Base-by-base conservation (phyloP, 2,888 invertebrate genomes). In the Rhagonycha fulva region DNA sequence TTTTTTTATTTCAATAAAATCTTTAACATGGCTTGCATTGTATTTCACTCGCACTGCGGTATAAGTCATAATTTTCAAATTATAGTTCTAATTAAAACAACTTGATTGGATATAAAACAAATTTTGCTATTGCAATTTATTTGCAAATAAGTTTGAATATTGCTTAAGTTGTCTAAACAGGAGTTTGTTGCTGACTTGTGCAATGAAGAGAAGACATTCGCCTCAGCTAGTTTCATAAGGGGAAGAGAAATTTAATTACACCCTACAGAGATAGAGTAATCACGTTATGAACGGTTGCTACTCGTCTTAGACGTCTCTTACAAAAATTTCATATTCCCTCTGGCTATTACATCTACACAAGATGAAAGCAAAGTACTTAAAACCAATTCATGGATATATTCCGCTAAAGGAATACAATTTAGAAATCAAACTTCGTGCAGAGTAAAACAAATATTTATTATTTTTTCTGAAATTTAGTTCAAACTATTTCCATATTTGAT, bases 201-300 rank as follows among this genome's bases (percentile, higher is more conserved):
- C 84, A 84, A 84, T 85, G 85, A 84, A 85, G 84, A 83, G 84
- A 83, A 84, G 83, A 82, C 82, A 81, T 78, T 79, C 76, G 76
- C 72, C 72, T 76, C 72, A 76, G 71, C 74, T 77, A 75, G 72
- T 80, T 78, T 78, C 76, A 78, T 79, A 76, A 78, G 79, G 81
- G 82, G 81, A 81, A 75, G 76, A 26, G 71, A 78, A 85, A 85
- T 85, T 85, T 82, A 86, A 86, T 85, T 85, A 85, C 83, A 82
- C 81, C 81, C 84, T 78, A 81, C 83, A 82, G 84, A 84, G 85
- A 84, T 84, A 84, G 82, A 84, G 81, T 85, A 84, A 85, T 84
- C 83, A 83, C 83, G 83, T 85, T 84, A 85, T 80, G 80, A 73
- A 75, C 77, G 74, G 74, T 75, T 75, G 74, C 74, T 74, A 74